phyloP scores from a whole-genome alignment of 2,888 invertebrate species.

The Deroplatys truncata region DNA sequence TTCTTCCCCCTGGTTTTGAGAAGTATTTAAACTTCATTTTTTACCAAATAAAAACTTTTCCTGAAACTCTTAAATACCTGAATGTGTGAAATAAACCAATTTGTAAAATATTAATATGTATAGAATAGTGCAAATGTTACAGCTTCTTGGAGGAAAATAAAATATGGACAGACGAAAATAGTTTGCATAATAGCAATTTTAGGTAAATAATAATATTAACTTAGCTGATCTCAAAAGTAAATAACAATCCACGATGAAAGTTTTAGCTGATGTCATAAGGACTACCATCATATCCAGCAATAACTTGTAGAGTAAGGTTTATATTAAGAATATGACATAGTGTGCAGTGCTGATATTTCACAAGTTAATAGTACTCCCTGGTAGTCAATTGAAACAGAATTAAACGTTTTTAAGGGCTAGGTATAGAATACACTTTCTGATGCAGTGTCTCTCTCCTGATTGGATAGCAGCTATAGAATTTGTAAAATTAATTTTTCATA shows the following conservation, averaged over 20 bases:
- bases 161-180: background rate
- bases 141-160: background rate
- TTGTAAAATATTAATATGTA: background rate
- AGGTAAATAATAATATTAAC: background rate
- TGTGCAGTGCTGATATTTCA: background rate
- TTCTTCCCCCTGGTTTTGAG: no score
- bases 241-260: no score
- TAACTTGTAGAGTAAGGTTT: background rate
- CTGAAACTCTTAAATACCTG: background rate
- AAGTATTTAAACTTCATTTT: no score
- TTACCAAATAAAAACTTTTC: background rate
- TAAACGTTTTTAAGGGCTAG: slow-evolving; percentile 9
- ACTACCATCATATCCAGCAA: background rate
- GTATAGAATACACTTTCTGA: background rate
- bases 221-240: background rate
- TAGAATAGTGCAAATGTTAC: background rate
- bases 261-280: no score
- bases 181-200: background rate
- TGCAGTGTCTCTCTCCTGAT: background rate
- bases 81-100: background rate
- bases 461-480: background rate
- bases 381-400: slow-evolving; percentile 29
- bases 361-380: slow-evolving; percentile 26
- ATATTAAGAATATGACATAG: background rate
- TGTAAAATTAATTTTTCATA: background rate